Percentiles rank a stretch among this genome's conserved stretches.
These are phyloP conservation scores for Microtus montanus DNA, from an alignment of 2,113 vertebrate species.

Conservation along the genomic window DNA sequence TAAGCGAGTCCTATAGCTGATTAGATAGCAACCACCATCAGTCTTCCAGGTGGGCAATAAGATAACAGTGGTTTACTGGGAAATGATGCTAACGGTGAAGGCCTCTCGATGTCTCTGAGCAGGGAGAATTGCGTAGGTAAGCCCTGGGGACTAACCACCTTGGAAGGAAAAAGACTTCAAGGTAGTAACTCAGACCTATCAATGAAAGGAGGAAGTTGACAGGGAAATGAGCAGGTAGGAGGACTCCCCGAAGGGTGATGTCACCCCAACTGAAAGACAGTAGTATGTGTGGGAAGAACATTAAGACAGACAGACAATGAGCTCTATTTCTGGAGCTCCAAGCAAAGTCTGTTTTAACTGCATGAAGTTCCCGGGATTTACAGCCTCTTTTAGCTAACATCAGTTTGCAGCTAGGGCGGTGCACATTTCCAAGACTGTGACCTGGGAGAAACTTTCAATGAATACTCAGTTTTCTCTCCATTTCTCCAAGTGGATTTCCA, in stretches of 20 bases:
- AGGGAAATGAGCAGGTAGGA: not conserved
- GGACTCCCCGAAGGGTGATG: slow-evolving; percentile 29
- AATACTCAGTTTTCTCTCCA: slow-evolving; percentile 33
- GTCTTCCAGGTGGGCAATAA: slow-evolving; percentile 15
- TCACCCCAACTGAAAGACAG: slow-evolving; percentile 1
- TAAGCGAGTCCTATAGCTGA: not conserved
- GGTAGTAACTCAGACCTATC: not conserved
- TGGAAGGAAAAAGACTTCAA: not conserved
- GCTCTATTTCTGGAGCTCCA: slow-evolving; percentile 34
- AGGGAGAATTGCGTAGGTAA: slow-evolving; percentile 13
- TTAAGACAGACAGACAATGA: slow-evolving; percentile 14
- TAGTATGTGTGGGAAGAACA: not conserved
- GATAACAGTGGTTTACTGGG: slow-evolving; percentile 13
- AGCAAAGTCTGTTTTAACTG: slow-evolving; percentile 37
- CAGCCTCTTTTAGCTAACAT: slow-evolving; percentile 11
- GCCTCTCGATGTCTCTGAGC: not conserved
- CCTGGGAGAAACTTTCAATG: slow-evolving; percentile 25
- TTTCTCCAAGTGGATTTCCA: slow-evolving; percentile 47
- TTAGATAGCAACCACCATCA: not conserved
- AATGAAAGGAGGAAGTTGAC: slow-evolving; percentile 35
- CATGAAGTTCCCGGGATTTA: slow-evolving; percentile 3
- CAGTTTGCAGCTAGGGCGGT: not conserved
- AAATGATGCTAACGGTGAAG: slow-evolving; percentile 32
- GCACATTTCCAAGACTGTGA: slow-evolving; percentile 43
- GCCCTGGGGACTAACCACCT: slow-evolving; percentile 17